Evolutionary conservation across 2,113 vertebrate species (phyloP).

Genomic region (human (Homo sapiens)): GRCh38 chr5:93610001-93610500

Average conservation of each 20-base stretch:
- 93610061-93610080: constrained; percentile 52
- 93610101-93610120: constrained; percentile 81
- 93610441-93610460: constrained; percentile 27
- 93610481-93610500: constrained; percentile 31
- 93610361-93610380: constrained; percentile 14
- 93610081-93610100: constrained; percentile 79
- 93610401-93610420: neutral
- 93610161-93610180: constrained; percentile 81
- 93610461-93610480: constrained; percentile 14
- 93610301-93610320: neutral
- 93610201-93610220: neutral
- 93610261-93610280: neutral
- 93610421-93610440: neutral
- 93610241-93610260: neutral
- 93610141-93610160: constrained; percentile 86
- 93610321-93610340: neutral
- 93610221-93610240: constrained; percentile 24
- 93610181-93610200: constrained; percentile 1
- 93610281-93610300: neutral
- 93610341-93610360: neutral
- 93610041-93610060: constrained; percentile 57
- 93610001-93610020: constrained; percentile 61
- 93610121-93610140: constrained; percentile 88
- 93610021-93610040: constrained; percentile 70
- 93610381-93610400: neutral